Conservation (phyloP, 2,888 invertebrate genomes). For the Ariolimax columbianus region DNA sequence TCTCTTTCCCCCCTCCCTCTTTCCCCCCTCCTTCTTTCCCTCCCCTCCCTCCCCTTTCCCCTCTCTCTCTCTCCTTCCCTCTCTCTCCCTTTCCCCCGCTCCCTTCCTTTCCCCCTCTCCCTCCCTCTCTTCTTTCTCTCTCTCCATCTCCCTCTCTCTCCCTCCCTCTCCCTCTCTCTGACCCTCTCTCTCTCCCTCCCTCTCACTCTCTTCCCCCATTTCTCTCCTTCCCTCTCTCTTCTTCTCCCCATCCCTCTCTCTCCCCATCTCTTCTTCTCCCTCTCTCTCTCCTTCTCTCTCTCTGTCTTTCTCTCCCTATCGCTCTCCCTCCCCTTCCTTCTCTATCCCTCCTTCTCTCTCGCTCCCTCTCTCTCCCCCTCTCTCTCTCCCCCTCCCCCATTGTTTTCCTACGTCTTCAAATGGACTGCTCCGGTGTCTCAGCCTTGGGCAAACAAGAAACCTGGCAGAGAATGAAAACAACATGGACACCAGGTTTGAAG, state of each 20-base stretch:
- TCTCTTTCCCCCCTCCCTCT: too few relatives aligned
- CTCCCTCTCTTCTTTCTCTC: neutral
- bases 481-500: too few relatives aligned
- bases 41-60: neutral
- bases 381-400: neutral
- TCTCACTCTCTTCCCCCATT: neutral
- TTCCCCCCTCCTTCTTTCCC: neutral
- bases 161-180: neutral
- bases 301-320: neutral
- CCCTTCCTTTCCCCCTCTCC: neutral
- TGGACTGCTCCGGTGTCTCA: too few relatives aligned
- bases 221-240: neutral
- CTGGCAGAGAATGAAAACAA: too few relatives aligned
- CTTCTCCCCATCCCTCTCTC: neutral
- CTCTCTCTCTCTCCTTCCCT: neutral
- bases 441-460: too few relatives aligned
- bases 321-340: neutral
- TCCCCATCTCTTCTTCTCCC: neutral
- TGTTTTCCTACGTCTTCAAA: neutral
- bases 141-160: neutral
- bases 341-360: neutral
- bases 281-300: neutral
- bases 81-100: neutral
- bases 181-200: neutral
- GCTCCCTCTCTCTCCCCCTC: neutral